These are phyloP conservation scores for Drosophila cardini DNA, from an alignment of 1,140 invertebrate genomes.

Conservation along the genomic window DNA sequence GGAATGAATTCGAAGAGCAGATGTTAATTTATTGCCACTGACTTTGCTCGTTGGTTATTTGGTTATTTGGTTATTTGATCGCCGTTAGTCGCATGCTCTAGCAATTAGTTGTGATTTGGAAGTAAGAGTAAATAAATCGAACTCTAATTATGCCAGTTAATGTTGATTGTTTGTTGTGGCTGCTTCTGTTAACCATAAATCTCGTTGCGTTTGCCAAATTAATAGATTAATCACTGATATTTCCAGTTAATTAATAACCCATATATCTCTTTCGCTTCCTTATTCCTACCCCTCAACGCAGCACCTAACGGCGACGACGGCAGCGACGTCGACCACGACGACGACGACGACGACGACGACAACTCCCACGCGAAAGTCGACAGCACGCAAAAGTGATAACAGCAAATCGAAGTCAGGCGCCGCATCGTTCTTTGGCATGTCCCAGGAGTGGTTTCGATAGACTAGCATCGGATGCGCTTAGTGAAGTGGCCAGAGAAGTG, in stretches of 20 bases:
- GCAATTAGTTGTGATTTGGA: conserved; percentile 57
- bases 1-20: conserved; percentile 73
- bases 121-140: conserved; percentile 63
- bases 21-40: conserved; percentile 66
- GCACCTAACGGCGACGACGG: neutral
- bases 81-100: conserved; percentile 71
- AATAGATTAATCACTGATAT: conserved; percentile 79
- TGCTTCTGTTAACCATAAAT: conserved; percentile 53
- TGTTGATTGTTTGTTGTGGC: conserved; percentile 36
- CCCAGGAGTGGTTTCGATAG: conserved; percentile 90
- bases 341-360: conserved; percentile 45
- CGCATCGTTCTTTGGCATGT: conserved; percentile 91
- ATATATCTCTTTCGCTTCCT: conserved; percentile 29
- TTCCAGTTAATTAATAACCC: conserved; percentile 78
- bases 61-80: conserved; percentile 17
- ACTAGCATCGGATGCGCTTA: conserved; percentile 34
- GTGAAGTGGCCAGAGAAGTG: conserved; percentile 67
- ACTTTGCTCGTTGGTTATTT: conserved; percentile 23
- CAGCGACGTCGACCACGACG: conserved; percentile 33
- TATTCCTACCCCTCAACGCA: conserved; percentile 16
- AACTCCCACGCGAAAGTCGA: conserved; percentile 65
- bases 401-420: conserved; percentile 86
- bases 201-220: conserved; percentile 61
- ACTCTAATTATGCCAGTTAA: conserved; percentile 60
- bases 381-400: conserved; percentile 65